A percentile compares a stretch with the other conserved stretches of the same genome.
These are phyloP conservation scores for Axis porcinus DNA, from an alignment of 2,113 vertebrate species.

Conservation along the genomic window DNA sequence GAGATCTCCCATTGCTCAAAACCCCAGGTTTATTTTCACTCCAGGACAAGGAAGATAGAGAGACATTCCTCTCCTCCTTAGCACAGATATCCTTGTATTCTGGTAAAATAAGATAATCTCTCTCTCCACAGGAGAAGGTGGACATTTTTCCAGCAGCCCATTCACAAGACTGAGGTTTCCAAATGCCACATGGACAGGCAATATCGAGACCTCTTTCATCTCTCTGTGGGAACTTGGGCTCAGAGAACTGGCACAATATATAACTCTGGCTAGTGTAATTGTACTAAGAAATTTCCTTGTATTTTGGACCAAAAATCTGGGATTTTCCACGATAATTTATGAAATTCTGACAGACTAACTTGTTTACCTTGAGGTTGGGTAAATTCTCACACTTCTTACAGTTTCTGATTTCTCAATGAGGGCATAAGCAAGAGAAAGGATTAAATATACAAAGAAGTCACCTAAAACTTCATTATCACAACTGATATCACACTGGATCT, in stretches of 20 bases:
- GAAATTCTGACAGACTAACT: neutral
- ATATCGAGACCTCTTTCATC: neutral
- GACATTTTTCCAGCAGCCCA: neutral
- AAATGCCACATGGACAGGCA: neutral
- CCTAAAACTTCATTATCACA: neutral
- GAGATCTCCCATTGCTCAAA: fast-evolving
- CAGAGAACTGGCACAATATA: neutral
- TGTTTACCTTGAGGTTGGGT: neutral
- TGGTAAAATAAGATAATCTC: neutral
- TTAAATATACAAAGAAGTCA: neutral
- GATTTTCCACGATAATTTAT: neutral
- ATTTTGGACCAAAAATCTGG: neutral
- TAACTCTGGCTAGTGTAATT: neutral
- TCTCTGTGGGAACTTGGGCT: neutral
- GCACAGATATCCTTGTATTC: neutral
- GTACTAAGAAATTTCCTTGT: neutral
- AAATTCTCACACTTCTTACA: neutral
- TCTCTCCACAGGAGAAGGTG: neutral
- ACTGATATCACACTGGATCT: neutral
- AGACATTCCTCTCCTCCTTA: neutral
- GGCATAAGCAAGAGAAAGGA: neutral
- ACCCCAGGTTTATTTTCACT: neutral
- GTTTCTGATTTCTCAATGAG: neutral
- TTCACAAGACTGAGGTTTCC: neutral
- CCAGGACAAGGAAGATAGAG: neutral